Evolutionary conservation across 2,888 invertebrate species (phyloP).

Genomic region (Scaptomyza tumidula): DNA sequence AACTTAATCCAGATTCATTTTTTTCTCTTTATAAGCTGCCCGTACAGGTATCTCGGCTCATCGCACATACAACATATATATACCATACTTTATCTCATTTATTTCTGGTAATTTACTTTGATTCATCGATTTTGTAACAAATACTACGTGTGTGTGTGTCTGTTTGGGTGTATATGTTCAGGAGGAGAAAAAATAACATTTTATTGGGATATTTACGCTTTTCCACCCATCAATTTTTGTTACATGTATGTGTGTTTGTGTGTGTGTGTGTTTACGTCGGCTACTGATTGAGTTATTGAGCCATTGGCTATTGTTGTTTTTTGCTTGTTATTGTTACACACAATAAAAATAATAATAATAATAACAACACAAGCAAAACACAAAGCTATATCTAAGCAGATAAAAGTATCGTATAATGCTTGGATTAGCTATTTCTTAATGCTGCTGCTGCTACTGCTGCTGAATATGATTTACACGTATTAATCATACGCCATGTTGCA

Average conservation of each 20-base stretch:
- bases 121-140: conserved; percentile 79
- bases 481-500: conserved; percentile 74
- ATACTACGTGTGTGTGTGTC: conserved; percentile 33
- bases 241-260: conserved; percentile 10
- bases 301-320: conserved; percentile 31
- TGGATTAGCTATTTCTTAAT: conserved; percentile 29
- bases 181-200: conserved; percentile 30
- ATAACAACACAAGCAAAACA: conserved; percentile 49
- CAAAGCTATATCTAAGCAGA: conserved; percentile 20
- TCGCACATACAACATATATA: conserved; percentile 63
- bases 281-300: conserved; percentile 78
- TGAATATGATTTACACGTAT: conserved; percentile 63
- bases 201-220: conserved; percentile 47
- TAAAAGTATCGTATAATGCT: conserved; percentile 35
- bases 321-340: conserved; percentile 33
- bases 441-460: conserved; percentile 15
- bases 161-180: not conserved
- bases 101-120: conserved; percentile 80
- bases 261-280: conserved; percentile 35
- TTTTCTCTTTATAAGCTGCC: no score
- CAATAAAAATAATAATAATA: conserved; percentile 54
- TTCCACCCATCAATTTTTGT: conserved; percentile 50
- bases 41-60: conserved; percentile 39
- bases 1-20: not conserved
- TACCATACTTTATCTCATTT: conserved; percentile 78